Percentiles rank a stretch among this genome's conserved stretches.
Conservation (phyloP, 2,113 vertebrate species). For the Clinocottus analis region DNA sequence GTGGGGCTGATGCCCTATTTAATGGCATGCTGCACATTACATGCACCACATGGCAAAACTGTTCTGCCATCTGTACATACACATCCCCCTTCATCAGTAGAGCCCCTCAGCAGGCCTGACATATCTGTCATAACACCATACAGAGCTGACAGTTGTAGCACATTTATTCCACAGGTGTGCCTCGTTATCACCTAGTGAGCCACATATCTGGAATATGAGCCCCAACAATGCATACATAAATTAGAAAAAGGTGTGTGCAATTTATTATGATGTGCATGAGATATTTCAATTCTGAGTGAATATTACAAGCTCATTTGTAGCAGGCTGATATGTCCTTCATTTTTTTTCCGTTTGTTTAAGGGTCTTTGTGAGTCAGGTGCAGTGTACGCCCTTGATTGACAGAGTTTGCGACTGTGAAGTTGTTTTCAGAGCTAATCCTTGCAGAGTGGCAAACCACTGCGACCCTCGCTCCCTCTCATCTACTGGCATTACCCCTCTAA, state of each 20-base stretch:
- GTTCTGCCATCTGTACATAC: slow-evolving; percentile 72
- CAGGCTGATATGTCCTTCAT: too few species aligned
- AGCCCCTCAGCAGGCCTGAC: slow-evolving; percentile 44
- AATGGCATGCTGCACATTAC: slow-evolving; percentile 45
- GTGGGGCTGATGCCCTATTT: slow-evolving; percentile 54
- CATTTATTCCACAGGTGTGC: slow-evolving; percentile 68
- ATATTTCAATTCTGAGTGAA: slow-evolving; percentile 4
- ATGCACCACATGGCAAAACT: slow-evolving; percentile 41
- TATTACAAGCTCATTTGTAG: slow-evolving; percentile 7
- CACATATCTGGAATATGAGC: slow-evolving; percentile 13
- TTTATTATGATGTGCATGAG: neutral
- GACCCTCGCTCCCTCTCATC: slow-evolving; percentile 79
- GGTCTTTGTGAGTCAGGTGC: slow-evolving; percentile 27
- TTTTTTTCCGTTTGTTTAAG: neutral
- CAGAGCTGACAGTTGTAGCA: slow-evolving; percentile 14
- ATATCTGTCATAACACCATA: slow-evolving; percentile 26
- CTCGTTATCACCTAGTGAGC: slow-evolving; percentile 12
- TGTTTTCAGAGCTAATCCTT: slow-evolving; percentile 84
- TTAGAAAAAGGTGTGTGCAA: neutral
- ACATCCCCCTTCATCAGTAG: slow-evolving; percentile 36
- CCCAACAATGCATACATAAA: neutral
- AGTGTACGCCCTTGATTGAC: slow-evolving; percentile 70
- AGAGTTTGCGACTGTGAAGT: slow-evolving; percentile 72
- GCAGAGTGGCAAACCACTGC: slow-evolving; percentile 80
- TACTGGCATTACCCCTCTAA: slow-evolving; percentile 87